phyloP scores from a whole-genome alignment of 64 coral and sea anemone genomes.

The Stichodactyla mertensii region DNA sequence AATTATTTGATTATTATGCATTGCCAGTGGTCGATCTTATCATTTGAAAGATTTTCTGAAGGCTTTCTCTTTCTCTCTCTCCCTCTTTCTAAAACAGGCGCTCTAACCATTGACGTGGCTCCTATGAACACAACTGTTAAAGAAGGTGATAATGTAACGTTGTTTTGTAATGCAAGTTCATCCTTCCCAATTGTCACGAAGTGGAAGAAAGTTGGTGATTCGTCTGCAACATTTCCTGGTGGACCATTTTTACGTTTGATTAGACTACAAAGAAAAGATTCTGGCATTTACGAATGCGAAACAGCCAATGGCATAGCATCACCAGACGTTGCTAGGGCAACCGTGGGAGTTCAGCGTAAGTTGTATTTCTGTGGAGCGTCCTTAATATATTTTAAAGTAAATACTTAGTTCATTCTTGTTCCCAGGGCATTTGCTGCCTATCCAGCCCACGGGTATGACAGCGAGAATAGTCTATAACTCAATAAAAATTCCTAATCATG shows the following conservation, averaged over 20 bases:
- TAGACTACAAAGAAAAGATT: constrained; percentile 9
- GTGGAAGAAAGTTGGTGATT: constrained; percentile 39
- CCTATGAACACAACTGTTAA: constrained; percentile 31
- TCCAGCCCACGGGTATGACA: too few species aligned
- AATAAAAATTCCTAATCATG: neutral
- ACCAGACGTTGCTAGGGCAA: constrained; percentile 35
- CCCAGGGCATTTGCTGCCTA: too few species aligned
- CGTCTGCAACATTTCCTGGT: neutral
- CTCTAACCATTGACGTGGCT: constrained; percentile 13
- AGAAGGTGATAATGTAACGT: constrained; percentile 17
- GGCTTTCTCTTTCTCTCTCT: neutral
- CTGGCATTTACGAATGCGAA: constrained; percentile 38
- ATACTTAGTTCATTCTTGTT: too few species aligned
- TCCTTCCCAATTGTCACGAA: neutral
- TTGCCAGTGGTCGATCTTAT: too few species aligned
- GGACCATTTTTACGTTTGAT: constrained; percentile 17
- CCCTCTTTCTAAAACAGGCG: neutral
- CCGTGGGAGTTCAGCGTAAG: constrained; percentile 26
- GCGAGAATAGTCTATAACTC: too few species aligned
- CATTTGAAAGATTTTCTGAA: neutral
- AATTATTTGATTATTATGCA: too few species aligned
- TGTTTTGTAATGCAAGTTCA: constrained; percentile 41
- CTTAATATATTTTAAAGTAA: too few species aligned
- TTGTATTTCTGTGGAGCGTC: neutral
- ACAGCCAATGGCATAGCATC: constrained; percentile 28